Percentiles rank a stretch among this genome's conserved stretches.
These are phyloP conservation scores for Ctenomys sociabilis DNA, from an alignment of 2,113 vertebrate genomes.

Conservation along the genomic window DNA sequence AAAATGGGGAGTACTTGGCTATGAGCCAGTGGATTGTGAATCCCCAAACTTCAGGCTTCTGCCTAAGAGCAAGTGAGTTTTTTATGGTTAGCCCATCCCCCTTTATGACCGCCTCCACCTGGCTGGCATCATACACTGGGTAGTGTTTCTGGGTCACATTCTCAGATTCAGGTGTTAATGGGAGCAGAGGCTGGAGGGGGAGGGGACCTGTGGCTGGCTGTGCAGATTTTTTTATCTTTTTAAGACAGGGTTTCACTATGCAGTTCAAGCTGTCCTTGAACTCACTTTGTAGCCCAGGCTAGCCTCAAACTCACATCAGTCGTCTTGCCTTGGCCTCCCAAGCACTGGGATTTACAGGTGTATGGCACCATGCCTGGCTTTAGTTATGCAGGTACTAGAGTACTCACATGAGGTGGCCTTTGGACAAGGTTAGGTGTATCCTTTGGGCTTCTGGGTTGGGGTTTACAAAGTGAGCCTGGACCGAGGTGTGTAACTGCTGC, in stretches of 20 bases:
- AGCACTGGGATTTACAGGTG: too few relatives aligned
- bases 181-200: conserved; percentile 53
- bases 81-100: not conserved
- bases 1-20: not conserved
- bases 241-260: too few relatives aligned
- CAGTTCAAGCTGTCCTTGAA: too few relatives aligned
- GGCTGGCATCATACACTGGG: not conserved
- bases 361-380: too few relatives aligned
- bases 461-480: not conserved
- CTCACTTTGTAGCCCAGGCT: too few relatives aligned
- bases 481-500: not conserved
- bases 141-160: conserved; percentile 63
- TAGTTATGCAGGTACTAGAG: not conserved
- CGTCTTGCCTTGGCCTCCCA: too few relatives aligned
- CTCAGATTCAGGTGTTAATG: conserved; percentile 68
- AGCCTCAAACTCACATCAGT: too few relatives aligned
- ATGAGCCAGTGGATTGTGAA: not conserved
- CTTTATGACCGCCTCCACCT: not conserved
- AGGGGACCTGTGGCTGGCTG: not conserved
- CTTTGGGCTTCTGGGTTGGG: not conserved
- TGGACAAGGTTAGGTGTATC: not conserved
- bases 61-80: not conserved
- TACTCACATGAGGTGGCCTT: not conserved
- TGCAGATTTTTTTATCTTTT: too few relatives aligned
- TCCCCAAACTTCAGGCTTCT: not conserved